Conservation (phyloP, 2,797 vertebrate genomes). For the Rhinoraja longicauda region DNA sequence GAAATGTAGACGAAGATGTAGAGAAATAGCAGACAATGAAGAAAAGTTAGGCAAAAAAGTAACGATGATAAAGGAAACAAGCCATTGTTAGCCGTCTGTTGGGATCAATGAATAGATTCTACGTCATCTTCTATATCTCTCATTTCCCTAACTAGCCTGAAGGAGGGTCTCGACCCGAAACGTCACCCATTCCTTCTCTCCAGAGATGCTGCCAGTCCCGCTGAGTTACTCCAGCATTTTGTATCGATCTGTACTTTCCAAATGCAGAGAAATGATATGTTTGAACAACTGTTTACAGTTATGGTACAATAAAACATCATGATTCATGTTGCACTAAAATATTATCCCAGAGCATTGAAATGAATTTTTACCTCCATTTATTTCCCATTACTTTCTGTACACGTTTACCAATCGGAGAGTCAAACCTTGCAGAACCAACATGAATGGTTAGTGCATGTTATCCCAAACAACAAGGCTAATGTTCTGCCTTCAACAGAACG, state of each 20-base stretch:
- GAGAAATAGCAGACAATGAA: too few relatives aligned
- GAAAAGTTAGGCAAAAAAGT: too few relatives aligned
- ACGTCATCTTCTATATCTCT: too few relatives aligned
- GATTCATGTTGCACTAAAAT: conserved; percentile 1
- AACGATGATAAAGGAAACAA: too few relatives aligned
- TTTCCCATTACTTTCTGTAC: not conserved
- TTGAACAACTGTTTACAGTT: not conserved
- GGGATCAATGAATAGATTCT: too few relatives aligned
- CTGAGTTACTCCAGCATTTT: too few relatives aligned
- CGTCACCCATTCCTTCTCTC: too few relatives aligned
- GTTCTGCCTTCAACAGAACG: not conserved
- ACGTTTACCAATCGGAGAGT: not conserved
- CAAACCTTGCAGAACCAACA: not conserved
- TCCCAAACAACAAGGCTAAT: not conserved
- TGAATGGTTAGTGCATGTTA: not conserved
- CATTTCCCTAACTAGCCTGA: too few relatives aligned
- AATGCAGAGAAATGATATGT: not conserved
- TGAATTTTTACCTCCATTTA: conserved; percentile 4
- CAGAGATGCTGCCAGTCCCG: too few relatives aligned
- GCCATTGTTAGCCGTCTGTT: too few relatives aligned
- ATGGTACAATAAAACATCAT: not conserved
- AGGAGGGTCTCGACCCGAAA: too few relatives aligned
- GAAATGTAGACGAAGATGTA: too few relatives aligned
- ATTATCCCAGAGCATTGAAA: not conserved
- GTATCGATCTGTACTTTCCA: not conserved